Conservation (phyloP, 2,888 invertebrate species). For the Belgica antarctica region DNA sequence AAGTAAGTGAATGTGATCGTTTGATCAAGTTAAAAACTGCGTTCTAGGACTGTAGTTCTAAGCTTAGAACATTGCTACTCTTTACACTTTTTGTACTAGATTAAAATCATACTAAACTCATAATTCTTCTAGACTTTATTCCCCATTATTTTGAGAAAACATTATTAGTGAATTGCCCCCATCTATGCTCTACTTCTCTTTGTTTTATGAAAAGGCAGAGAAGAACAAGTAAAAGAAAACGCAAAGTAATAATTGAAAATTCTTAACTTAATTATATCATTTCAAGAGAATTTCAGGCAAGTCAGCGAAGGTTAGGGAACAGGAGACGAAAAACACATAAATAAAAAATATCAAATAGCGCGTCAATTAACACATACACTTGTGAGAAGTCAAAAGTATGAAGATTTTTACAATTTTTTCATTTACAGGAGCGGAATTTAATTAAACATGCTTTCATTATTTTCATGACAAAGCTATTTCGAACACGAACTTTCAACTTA, state of each 20-base stretch:
- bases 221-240: constrained; percentile 5
- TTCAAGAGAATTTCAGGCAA: neutral
- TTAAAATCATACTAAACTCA: no score
- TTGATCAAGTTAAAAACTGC: no score
- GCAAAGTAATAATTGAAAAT: constrained; percentile 34
- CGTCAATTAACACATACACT: constrained; percentile 32
- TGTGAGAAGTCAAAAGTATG: neutral
- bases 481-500: constrained; percentile 30
- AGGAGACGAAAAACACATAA: neutral
- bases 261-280: constrained; percentile 39
- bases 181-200: no score
- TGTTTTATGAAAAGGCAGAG: no score
- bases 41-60: no score
- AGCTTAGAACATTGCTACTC: no score
- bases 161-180: no score
- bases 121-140: no score
- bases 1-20: no score
- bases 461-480: constrained; percentile 40
- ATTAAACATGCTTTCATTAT: constrained; percentile 30
- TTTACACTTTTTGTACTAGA: no score
- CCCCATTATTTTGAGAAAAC: no score
- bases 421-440: constrained; percentile 29
- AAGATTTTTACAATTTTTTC: constrained; percentile 3
- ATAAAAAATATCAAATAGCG: constrained; percentile 14
- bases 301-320: neutral